Base-by-base conservation (phyloP, 2,113 vertebrate genomes). In the Beaufortia kweichowensis region DNA sequence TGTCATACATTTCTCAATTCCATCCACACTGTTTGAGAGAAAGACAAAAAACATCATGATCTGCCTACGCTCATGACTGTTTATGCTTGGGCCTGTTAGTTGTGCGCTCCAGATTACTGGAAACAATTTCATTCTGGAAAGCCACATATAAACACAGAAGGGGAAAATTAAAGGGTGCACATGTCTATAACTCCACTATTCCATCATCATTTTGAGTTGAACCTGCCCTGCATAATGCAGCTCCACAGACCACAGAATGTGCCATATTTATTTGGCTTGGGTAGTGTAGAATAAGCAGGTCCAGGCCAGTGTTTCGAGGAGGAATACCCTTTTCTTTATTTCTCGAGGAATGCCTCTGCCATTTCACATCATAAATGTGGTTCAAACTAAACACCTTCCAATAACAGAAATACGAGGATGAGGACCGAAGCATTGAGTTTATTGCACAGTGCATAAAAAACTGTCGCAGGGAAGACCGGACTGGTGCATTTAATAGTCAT, bases 111-210 rank as follows among this genome's bases (percentile, higher is more conserved):
- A 86, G 81, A 83, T 82, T 75, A 80, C 80, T 80, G 81, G 79
- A 80, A 82, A 67, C 78, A 75, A 86, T 86, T 86, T 86, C 79
- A 79, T 71, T 70, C 48, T 76, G 83, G 84, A 86, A 86, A 86
- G 77, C 74, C 80, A 84, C 62, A 74, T 78, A 69, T 82, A 82
- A 79, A 84, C 76, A 76, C 82, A 84, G 61, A 76, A 57, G 76
- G 82, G 85, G 84, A 62, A 72, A 68, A 82, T 86, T 83, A 84
- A 23, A 87, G 75, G 75, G 61, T 64, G 74, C 68, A 59, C 23
- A 82, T 79, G 82, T 78, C 75, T 73, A 57, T 76, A 71, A 61
- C 72, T 84, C 46, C 65, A 33, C 76, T 70, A 61, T 66, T 82
- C 48, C 74, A 59, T 79, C 66, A 71, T 80, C 48, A 83, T 77